Percentiles rank a stretch among this genome's conserved stretches.
phyloP scores from a whole-genome alignment of 1,140 invertebrate species.

The Mya arenaria region DNA sequence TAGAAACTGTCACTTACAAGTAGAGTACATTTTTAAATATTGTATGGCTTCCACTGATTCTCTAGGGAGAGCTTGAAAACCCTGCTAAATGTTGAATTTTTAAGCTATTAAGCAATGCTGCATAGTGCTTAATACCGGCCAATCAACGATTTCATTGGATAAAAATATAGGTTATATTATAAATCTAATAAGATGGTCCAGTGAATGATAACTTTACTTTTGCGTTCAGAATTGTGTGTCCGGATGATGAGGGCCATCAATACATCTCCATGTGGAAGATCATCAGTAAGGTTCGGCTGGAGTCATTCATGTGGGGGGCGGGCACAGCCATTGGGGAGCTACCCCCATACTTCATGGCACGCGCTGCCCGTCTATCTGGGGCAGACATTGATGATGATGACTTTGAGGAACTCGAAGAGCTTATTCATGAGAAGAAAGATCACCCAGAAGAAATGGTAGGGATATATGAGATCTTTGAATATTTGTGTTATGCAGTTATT shows the following conservation, averaged over 20 bases:
- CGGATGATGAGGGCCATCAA: slow-evolving; percentile 65
- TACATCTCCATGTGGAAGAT: slow-evolving; percentile 89
- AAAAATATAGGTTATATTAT: too few relatives aligned
- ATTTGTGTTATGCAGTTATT: too few relatives aligned
- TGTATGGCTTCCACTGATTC: too few relatives aligned
- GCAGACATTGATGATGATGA: slow-evolving; percentile 88
- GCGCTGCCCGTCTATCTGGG: slow-evolving; percentile 92
- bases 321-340: slow-evolving; percentile 98
- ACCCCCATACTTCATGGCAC: slow-evolving; percentile 98
- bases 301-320: slow-evolving; percentile 98
- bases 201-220: too few relatives aligned
- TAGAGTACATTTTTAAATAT: too few relatives aligned
- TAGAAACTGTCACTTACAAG: too few relatives aligned
- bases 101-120: too few relatives aligned
- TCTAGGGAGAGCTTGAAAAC: too few relatives aligned
- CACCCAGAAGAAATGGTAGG: slow-evolving; percentile 77
- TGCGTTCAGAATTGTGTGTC: slow-evolving; percentile 82
- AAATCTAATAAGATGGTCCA: too few relatives aligned
- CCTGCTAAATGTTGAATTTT: too few relatives aligned
- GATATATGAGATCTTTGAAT: slow-evolving; percentile 16
- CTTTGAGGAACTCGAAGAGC: slow-evolving; percentile 79
- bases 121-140: too few relatives aligned
- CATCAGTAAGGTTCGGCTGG: slow-evolving; percentile 97
- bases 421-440: slow-evolving; percentile 76
- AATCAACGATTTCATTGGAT: too few relatives aligned